phyloP scores from a whole-genome alignment of 2,888 invertebrate species.

The Kryphioiulus occultus region DNA sequence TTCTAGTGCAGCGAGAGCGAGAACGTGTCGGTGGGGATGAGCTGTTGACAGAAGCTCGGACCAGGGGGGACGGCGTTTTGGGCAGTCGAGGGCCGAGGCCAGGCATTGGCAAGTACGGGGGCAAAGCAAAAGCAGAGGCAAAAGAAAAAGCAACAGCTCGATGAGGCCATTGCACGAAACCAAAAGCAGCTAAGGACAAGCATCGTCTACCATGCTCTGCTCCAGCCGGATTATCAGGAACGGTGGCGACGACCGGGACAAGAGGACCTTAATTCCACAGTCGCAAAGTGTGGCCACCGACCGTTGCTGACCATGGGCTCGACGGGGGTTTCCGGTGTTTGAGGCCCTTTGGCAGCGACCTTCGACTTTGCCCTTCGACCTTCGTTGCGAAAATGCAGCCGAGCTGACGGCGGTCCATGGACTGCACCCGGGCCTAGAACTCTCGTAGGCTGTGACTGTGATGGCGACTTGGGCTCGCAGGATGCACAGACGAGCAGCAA shows the following conservation, averaged over 20 bases:
- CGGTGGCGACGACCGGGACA: neutral
- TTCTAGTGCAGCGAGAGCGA: neutral
- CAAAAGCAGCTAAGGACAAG: too few relatives aligned
- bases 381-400: neutral
- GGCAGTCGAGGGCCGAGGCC: too few relatives aligned
- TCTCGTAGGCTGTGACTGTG: neutral
- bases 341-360: neutral
- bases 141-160: neutral
- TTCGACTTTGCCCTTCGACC: neutral
- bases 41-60: slow-evolving; percentile 29
- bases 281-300: too few relatives aligned
- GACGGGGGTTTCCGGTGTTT: neutral
- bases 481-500: slow-evolving; percentile 90
- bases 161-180: neutral
- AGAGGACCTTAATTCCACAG: too few relatives aligned
- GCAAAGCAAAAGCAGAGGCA: too few relatives aligned
- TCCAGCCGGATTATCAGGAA: neutral
- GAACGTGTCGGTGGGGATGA: slow-evolving; percentile 7
- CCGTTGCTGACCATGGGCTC: neutral
- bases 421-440: slow-evolving; percentile 13
- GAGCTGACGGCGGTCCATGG: slow-evolving; percentile 25
- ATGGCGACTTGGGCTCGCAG: slow-evolving; percentile 93
- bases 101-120: too few relatives aligned
- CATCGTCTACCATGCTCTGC: too few relatives aligned
- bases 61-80: neutral